Evolutionary conservation across 2,888 invertebrate species (phyloP), one percentile per base, ranked within the genome.

Genomic region (Esperia sulphurella): DNA sequence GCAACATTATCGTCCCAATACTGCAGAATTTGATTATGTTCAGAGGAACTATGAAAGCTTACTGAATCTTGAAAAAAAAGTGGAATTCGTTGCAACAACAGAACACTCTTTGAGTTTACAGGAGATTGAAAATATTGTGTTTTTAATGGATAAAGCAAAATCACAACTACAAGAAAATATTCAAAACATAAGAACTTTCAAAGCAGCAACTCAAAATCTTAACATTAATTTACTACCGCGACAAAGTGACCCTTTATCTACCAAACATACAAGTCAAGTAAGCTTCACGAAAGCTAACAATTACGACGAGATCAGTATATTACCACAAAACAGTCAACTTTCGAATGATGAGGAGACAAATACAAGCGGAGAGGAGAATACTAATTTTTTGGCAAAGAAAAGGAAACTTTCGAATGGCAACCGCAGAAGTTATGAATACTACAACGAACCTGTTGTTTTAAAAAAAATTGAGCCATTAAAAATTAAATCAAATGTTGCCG

Each of bases 71-170:
- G 88, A 89, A 71, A 75, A 79, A 56, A 75, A 73, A 67, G 77
- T 84, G n/a, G 65, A 71, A 60, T 58, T 65, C 6, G 67, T 72
- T 21, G 79, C 76, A 12, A 71, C 71, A 10, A 78, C 77, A 8
- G 50, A 46, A 35, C 62, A 65, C 3, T 53, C 73, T 1, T 57
- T 85, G 43, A 73, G 63, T 52, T 72, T 87, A 52, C 68, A 60
- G 40, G 81, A 89, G 55, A 59, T 87, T 51, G 88, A 87, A 65
- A 83, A 83, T 60, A 69, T 85, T 41, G 68, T 86, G 41, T 81
- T 60, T 35, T 60, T 67, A 29, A 72, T 82, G 54, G 57, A 74
- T 53, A 68, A 58, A 48, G 52, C 56, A 38, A 59, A 63, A 51
- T 56, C 49, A 8, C 31, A 53, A 21, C 51, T 56, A 49, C 50